Evolutionary conservation across 1,140 invertebrate genomes (phyloP).

Genomic region (Drosophila suzukii): DNA sequence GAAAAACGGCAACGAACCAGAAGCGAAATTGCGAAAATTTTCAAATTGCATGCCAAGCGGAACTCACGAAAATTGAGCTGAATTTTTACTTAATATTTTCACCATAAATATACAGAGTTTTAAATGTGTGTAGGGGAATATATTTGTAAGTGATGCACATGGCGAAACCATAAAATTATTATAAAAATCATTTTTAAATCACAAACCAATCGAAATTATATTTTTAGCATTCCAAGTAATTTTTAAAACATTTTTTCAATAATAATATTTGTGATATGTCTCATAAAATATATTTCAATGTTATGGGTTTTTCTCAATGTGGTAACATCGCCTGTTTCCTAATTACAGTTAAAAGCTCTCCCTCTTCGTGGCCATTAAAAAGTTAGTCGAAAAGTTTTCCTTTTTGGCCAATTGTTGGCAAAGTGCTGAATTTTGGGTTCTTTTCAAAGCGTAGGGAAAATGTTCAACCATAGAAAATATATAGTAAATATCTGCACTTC

Average conservation of each 20-base stretch:
- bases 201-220: not conserved
- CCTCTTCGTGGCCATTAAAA: slow-evolving; percentile 59
- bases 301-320: slow-evolving; percentile 9
- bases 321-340: slow-evolving; percentile 47
- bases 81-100: slow-evolving; percentile 52
- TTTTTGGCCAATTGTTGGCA: slow-evolving; percentile 55
- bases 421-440: slow-evolving; percentile 61
- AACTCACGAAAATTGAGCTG: slow-evolving; percentile 52
- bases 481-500: slow-evolving; percentile 14
- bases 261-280: too few species aligned
- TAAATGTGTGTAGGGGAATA: slow-evolving; percentile 15
- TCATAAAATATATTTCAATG: not conserved
- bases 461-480: slow-evolving; percentile 25
- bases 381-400: slow-evolving; percentile 54
- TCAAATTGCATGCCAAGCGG: slow-evolving; percentile 52
- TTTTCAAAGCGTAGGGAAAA: slow-evolving; percentile 19
- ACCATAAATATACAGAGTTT: slow-evolving; percentile 16
- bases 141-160: not conserved
- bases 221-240: too few species aligned
- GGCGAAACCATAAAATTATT: not conserved
- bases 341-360: slow-evolving; percentile 64
- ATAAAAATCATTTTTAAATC: not conserved
- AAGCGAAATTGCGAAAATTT: slow-evolving; percentile 53
- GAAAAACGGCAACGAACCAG: slow-evolving; percentile 42
- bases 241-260: too few species aligned